A percentile compares a stretch with the other conserved stretches of the same genome.
Evolutionary conservation across 2,113 vertebrate genomes (phyloP).

Genomic region (Eubucco bourcierii): DNA sequence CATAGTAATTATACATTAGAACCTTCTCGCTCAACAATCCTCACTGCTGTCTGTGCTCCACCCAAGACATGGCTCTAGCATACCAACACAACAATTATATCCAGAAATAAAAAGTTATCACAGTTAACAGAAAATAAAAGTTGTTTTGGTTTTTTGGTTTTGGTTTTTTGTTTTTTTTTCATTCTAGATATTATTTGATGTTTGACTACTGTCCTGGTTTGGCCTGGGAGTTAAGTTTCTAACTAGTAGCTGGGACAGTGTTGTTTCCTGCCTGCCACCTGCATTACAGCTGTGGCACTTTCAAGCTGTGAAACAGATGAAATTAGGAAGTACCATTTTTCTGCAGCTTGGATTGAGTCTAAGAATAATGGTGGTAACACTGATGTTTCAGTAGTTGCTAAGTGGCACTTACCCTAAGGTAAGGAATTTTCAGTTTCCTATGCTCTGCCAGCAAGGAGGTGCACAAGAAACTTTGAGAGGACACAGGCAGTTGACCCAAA

Average conservation of each 20-base stretch:
- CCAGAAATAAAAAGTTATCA: not conserved
- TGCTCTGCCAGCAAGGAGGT: not conserved
- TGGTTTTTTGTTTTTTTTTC: not conserved
- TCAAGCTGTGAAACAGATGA: too few relatives aligned
- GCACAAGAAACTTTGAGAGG: not conserved
- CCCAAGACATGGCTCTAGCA: not conserved
- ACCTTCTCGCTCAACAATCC: not conserved
- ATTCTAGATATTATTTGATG: not conserved
- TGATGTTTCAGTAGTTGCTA: not conserved
- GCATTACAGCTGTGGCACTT: too few relatives aligned
- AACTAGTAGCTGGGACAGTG: not conserved
- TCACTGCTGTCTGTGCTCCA: not conserved
- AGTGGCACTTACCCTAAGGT: not conserved
- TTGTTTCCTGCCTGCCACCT: not conserved
- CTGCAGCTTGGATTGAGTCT: not conserved
- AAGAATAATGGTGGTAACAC: not conserved
- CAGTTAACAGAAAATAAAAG: rapidly evolving
- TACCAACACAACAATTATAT: rapidly evolving
- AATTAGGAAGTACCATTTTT: too few relatives aligned
- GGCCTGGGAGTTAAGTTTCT: not conserved
- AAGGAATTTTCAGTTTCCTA: not conserved
- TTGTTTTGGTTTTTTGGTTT: too few relatives aligned
- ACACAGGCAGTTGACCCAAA: not conserved
- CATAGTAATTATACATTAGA: rapidly evolving
- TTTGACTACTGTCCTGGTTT: not conserved